phyloP scores from a whole-genome alignment of 2,888 invertebrate species.

The Acrocyrtus sp. region DNA sequence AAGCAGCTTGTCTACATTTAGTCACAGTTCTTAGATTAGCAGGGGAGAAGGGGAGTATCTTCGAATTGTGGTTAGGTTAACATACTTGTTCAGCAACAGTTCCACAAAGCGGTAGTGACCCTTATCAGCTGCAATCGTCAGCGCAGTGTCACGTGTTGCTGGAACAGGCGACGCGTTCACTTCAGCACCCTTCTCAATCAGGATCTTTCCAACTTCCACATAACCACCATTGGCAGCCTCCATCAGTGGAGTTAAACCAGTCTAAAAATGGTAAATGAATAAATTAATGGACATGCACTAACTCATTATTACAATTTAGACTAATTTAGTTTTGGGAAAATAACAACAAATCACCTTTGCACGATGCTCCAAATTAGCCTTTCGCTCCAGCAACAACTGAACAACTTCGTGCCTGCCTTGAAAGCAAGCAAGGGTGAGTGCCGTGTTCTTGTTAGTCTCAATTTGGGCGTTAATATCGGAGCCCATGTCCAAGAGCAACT shows the following conservation, averaged over 20 bases:
- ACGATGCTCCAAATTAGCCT: constrained; percentile 98
- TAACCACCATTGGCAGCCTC: constrained; percentile 99
- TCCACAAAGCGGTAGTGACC: constrained; percentile 96
- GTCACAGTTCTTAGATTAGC: no score
- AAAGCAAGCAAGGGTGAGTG: constrained; percentile 97
- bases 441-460: constrained; percentile 98
- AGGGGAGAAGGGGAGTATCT: no score
- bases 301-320: no score
- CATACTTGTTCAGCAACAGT: constrained; percentile 76
- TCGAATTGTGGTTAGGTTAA: background rate
- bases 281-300: no score
- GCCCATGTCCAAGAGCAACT: constrained; percentile 94
- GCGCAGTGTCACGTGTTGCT: constrained; percentile 95
- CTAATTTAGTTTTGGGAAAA: no score
- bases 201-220: constrained; percentile 95
- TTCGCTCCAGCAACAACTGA: constrained; percentile 91
- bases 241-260: constrained; percentile 98
- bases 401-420: constrained; percentile 99
- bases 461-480: constrained; percentile 99
- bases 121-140: constrained; percentile 99
- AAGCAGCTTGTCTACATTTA: no score
- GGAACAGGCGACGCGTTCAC: constrained; percentile 99
- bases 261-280: constrained; percentile 69
- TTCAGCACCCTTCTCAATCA: constrained; percentile 96
- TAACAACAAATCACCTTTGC: no score